These are phyloP conservation scores for Nephrotoma appendiculata DNA, from an alignment of 2,888 invertebrate species.

Conservation along the genomic window DNA sequence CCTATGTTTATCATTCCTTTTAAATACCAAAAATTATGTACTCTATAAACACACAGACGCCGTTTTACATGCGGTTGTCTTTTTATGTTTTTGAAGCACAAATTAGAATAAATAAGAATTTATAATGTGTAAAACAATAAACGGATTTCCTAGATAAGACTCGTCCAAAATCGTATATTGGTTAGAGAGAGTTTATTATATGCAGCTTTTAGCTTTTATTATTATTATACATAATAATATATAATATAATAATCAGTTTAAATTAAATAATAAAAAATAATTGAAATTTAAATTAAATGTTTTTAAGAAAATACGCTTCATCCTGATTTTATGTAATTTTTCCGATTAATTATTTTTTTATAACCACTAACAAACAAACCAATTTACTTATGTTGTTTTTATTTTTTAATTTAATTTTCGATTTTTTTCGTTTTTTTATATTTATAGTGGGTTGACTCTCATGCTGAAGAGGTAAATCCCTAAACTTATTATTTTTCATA, in stretches of 20 bases:
- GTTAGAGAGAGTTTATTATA: background rate
- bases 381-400: constrained; percentile 24
- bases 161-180: background rate
- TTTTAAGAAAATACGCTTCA: background rate
- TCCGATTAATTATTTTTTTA: constrained; percentile 17
- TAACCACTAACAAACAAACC: constrained; percentile 14
- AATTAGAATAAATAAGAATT: background rate
- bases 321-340: background rate
- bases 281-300: background rate
- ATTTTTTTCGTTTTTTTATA: constrained; percentile 18
- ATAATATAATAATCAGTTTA: background rate
- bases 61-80: background rate
- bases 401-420: constrained; percentile 11
- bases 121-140: background rate
- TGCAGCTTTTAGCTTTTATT: background rate
- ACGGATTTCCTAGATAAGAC: background rate
- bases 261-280: background rate
- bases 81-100: background rate
- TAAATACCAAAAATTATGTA: background rate
- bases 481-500: background rate
- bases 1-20: background rate
- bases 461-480: constrained; percentile 46
- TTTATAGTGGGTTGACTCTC: constrained; percentile 49
- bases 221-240: background rate
- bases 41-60: background rate